A percentile compares a stretch with the other conserved stretches of the same genome.
Conservation (phyloP, 1,140 invertebrate genomes). For the Magallana gigas region DNA sequence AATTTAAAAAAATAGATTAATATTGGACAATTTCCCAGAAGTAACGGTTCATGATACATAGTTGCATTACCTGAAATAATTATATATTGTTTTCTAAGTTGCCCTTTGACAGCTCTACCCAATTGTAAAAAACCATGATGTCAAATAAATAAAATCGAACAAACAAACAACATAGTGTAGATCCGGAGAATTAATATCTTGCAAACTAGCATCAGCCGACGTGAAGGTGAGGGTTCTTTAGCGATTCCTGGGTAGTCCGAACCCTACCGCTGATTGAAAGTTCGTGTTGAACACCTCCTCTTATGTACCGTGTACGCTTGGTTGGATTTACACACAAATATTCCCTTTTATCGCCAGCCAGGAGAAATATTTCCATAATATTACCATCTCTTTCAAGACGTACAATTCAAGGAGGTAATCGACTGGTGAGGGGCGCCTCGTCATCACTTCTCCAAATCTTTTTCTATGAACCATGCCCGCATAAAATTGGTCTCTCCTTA, state of each 20-base stretch:
- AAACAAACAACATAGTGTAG: too few relatives aligned
- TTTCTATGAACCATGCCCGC: constrained; percentile 41
- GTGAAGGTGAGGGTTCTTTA: not conserved
- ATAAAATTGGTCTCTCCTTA: constrained; percentile 39
- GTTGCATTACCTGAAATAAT: too few relatives aligned
- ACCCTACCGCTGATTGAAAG: constrained; percentile 7
- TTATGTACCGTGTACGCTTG: constrained; percentile 8
- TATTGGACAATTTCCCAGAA: too few relatives aligned
- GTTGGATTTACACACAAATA: constrained; percentile 15
- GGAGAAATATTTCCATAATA: constrained; percentile 40
- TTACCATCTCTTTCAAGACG: constrained; percentile 38
- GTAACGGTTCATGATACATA: too few relatives aligned
- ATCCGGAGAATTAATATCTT: too few relatives aligned
- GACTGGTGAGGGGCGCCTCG: constrained; percentile 19
- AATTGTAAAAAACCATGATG: too few relatives aligned
- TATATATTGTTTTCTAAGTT: too few relatives aligned
- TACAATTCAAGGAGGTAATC: constrained; percentile 36
- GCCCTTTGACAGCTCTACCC: too few relatives aligned
- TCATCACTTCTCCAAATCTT: constrained; percentile 28
- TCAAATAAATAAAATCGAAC: too few relatives aligned
- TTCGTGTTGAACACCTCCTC: constrained; percentile 4
- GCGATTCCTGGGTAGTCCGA: not conserved
- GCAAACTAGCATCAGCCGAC: not conserved
- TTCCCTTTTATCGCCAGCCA: constrained; percentile 15
- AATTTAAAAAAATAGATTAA: too few relatives aligned